Evolutionary conservation across 2,888 invertebrate species (phyloP), one percentile per base, ranked within the genome.

Genomic region (Erebia epiphron): DNA sequence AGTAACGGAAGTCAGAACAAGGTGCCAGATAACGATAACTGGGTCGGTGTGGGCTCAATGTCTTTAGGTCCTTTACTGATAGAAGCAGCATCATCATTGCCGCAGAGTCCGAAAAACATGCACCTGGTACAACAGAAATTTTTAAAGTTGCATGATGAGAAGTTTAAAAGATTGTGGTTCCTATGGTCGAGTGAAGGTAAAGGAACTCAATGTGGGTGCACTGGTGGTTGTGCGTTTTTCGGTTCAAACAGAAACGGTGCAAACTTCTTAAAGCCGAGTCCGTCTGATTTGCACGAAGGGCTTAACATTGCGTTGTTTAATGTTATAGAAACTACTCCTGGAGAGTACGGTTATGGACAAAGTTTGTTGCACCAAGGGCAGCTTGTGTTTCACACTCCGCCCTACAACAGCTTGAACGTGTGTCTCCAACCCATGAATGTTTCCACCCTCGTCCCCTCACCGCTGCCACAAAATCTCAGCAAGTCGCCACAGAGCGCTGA

Each of bases 211-310:
- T 99, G 99, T 85, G 99, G 99, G 0, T 99, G 99, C 86, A 96
- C 97, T 46, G 99, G 99, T 2, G 99, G 99, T 0, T 99, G 98
- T 83, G 94, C 95, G 13, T 99, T 99, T 92, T 99, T 99, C 84
- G 99, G 99, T 2, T 96, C 95, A 68, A 99, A 99, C 87, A 95
- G 95, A 81, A 98, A 98, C 85, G 99, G 99, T 0, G 92, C 95
- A 13, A 95, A 96, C 76, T 98, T 99, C 89, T 97, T 99, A 77
- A 97, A 97, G 82, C 98, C 98, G 0, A 96, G 95, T 75, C 94
- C 96, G 41, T 95, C 96, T 71, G 98, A 98, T 89, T 90, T 97
- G 56, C 95, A 95, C 70, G 98, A 98, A 79, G 97, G 97, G 2
- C 95, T 96, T 52, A 98, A 98, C 80, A 95, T 98, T 70, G 97